Base-by-base conservation (phyloP, 2,888 invertebrate species). In the Pammene fasciana region DNA sequence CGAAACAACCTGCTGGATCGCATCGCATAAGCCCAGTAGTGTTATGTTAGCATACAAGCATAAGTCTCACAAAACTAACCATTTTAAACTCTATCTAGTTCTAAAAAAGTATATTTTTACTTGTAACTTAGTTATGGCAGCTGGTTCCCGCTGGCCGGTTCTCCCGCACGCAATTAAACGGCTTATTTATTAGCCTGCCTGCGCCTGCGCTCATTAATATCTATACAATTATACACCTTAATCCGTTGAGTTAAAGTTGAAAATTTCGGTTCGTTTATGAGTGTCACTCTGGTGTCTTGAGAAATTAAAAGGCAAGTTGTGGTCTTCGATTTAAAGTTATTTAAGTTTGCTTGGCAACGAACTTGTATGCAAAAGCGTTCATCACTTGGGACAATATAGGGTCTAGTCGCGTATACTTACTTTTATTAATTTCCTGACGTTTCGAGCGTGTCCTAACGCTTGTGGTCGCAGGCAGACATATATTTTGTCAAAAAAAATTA, bases 161-260 rank as follows among this genome's bases (percentile, higher is more conserved):
- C 36, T 18, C 14, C 61, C 48, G 61, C 60, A 41, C 55, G 48
- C 61, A 56, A 67, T 67, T 62, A 67, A 67, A 55, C 61, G 48
- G 61, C 67, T 67, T 67, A 67, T 67, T 67, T 67, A 67, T 56
- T 55, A 41, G 65, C 50, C 55, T 61, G 61, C 54, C 55, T 46
- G 46, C 46, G 38, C 54, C 9, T 46, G 34, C 11, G 5, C 41
- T 34, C 45, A 59, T 5, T 34, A 46, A 59, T 45, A 45, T 59
- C n/a, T 59, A 59, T 13, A 34, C 45, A 10, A 59, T 59, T 59
- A 0, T 45, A 26, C 0, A 46, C 59, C 45, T 45, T 59, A 59
- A 45, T n/a, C 45, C 45, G 6, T 59, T 46, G 46, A 16, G 14
- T n/a, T 60, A 48, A 34, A 13, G 45, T 14, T 60, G 11, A 59